Conservation (phyloP, 2,113 vertebrate genomes). For the Thinocorus orbignyianus region DNA sequence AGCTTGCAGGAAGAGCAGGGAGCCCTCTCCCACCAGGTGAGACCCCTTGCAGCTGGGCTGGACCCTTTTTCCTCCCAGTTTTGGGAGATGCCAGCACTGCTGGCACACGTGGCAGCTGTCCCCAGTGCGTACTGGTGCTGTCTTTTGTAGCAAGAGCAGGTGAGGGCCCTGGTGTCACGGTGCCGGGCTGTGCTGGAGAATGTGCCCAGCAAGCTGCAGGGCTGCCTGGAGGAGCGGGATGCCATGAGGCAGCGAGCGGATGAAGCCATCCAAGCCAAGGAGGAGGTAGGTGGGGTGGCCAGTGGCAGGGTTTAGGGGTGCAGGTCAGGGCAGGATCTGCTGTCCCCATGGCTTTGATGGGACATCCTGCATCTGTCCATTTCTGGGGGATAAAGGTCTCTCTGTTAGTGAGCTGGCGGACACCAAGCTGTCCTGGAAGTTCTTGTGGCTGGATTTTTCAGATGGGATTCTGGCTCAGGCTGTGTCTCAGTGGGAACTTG, state of each 20-base stretch:
- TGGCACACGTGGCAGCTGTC: rapidly evolving
- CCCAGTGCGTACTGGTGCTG: rapidly evolving
- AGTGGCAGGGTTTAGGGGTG: no score
- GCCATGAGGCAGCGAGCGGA: constrained; percentile 74
- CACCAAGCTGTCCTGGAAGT: no score
- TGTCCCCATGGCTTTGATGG: not conserved
- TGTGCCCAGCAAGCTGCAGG: constrained; percentile 73
- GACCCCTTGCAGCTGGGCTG: rapidly evolving
- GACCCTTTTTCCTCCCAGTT: not conserved
- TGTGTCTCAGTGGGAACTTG: rapidly evolving
- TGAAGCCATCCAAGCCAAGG: constrained; percentile 73
- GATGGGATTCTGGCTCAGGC: rapidly evolving
- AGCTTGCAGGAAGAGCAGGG: constrained; percentile 34
- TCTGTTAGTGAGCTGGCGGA: no score
- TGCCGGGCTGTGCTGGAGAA: constrained; percentile 57
- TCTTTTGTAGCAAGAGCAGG: constrained; percentile 22
- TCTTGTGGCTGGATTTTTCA: not conserved
- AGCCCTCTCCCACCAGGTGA: constrained; percentile 47
- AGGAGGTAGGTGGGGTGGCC: constrained; percentile 64
- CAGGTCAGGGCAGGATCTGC: rapidly evolving
- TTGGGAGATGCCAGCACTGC: not conserved
- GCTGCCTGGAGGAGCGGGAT: constrained; percentile 71
- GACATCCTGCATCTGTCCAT: no score
- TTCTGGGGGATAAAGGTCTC: not conserved
- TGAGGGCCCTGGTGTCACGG: constrained; percentile 63